phyloP scores from a whole-genome alignment of 2,113 vertebrate species.

The Phylloscopus whistleri region DNA sequence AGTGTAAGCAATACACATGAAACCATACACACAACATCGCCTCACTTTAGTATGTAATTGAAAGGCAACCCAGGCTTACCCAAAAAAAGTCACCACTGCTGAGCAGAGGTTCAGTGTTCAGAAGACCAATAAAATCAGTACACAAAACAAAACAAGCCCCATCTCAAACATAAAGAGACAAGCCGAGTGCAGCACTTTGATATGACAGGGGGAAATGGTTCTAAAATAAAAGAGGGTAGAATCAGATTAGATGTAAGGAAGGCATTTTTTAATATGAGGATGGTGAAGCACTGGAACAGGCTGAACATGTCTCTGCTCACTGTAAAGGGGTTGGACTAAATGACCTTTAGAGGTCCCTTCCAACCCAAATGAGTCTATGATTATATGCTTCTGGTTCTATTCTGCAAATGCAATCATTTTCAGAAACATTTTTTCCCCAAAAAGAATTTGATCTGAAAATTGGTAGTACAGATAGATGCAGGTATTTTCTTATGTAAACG shows the following conservation, averaged over 20 bases:
- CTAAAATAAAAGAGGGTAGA: not conserved
- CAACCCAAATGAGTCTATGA: not conserved
- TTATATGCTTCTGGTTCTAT: not conserved
- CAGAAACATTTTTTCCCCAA: not conserved
- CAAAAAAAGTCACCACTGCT: not conserved
- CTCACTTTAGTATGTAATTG: not conserved
- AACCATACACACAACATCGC: fast-evolving
- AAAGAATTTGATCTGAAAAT: not conserved
- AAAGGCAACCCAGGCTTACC: not conserved
- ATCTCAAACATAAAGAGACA: not conserved
- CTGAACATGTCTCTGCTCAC: not conserved
- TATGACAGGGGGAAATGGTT: not conserved
- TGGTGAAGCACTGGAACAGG: not conserved
- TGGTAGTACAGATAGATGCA: not conserved
- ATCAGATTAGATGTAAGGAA: not conserved
- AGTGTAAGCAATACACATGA: not conserved
- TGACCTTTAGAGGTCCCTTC: not conserved
- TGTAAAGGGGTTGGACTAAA: not conserved
- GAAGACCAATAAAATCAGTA: not conserved
- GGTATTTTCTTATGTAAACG: not conserved
- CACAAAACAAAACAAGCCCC: not conserved
- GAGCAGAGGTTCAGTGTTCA: not conserved
- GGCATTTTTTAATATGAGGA: not conserved
- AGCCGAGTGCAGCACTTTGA: fast-evolving
- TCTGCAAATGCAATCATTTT: not conserved